Conservation (phyloP, 2,888 invertebrate species). For the Sabatieria punctata region DNA sequence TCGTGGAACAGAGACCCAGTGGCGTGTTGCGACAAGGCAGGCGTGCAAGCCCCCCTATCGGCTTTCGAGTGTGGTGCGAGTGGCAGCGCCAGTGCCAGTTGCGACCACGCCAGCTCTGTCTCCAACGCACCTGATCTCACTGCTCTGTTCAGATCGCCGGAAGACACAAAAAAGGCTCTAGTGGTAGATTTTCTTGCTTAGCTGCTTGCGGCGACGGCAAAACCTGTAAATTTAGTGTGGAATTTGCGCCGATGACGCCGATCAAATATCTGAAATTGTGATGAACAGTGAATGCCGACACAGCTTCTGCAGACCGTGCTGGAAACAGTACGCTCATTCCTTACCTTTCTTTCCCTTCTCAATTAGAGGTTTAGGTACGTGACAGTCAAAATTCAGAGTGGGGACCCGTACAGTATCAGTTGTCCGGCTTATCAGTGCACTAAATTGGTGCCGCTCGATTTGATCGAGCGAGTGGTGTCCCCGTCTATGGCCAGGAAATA, state of each 20-base stretch:
- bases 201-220: no score
- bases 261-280: constrained; percentile 16
- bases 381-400: constrained; percentile 48
- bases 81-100: no score
- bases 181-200: no score
- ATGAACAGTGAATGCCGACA: constrained; percentile 47
- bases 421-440: constrained; percentile 50
- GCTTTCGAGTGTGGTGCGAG: background rate
- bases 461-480: constrained; percentile 49
- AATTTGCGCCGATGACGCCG: no score
- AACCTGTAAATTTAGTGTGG: no score
- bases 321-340: constrained; percentile 39
- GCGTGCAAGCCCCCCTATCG: constrained; percentile 43
- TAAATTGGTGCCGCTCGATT: constrained; percentile 47
- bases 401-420: constrained; percentile 47
- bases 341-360: background rate
- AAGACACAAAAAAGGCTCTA: no score
- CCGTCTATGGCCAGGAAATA: constrained; percentile 48
- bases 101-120: no score
- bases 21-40: constrained; percentile 47
- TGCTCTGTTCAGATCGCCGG: no score
- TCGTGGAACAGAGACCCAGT: constrained; percentile 51
- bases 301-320: constrained; percentile 47
- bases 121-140: no score
- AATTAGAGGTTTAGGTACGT: no score